phyloP scores from a whole-genome alignment of 1,140 invertebrate genomes.

The Cyclargus thomasi region DNA sequence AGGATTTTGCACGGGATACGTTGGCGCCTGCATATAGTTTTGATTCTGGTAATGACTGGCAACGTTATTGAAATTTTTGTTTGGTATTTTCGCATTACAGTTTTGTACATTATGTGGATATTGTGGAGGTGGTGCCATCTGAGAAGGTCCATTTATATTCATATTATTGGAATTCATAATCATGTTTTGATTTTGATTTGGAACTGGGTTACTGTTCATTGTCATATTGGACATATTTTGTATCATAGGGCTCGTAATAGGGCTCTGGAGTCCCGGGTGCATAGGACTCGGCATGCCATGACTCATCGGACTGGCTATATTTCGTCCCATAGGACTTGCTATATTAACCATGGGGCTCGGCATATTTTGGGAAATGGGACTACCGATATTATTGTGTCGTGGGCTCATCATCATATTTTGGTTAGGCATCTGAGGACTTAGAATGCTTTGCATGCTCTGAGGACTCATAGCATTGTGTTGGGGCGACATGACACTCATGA shows the following conservation, averaged over 20 bases:
- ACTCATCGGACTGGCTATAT: slow-evolving; percentile 62
- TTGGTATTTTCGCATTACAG: slow-evolving; percentile 47
- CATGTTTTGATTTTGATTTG: slow-evolving; percentile 47
- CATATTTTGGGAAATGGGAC: slow-evolving; percentile 64
- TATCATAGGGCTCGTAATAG: slow-evolving; percentile 59
- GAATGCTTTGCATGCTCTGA: slow-evolving; percentile 63
- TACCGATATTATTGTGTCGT: slow-evolving; percentile 60
- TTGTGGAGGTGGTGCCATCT: slow-evolving; percentile 35
- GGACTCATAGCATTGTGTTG: slow-evolving; percentile 68
- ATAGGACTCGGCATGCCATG: slow-evolving; percentile 67
- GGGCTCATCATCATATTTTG: slow-evolving; percentile 66
- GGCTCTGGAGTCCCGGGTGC: slow-evolving; percentile 63
- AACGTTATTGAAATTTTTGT: slow-evolving; percentile 51
- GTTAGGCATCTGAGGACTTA: slow-evolving; percentile 67
- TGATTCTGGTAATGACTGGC: slow-evolving; percentile 59
- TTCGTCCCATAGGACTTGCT: slow-evolving; percentile 58
- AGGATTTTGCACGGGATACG: slow-evolving; percentile 50
- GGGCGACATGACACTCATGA: slow-evolving; percentile 70
- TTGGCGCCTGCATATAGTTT: slow-evolving; percentile 25
- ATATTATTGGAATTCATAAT: slow-evolving; percentile 51
- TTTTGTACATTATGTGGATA: slow-evolving; percentile 48
- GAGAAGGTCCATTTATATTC: slow-evolving; percentile 25
- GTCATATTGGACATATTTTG: slow-evolving; percentile 61
- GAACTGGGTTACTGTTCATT: slow-evolving; percentile 43
- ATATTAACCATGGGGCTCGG: slow-evolving; percentile 62